These are phyloP conservation scores for Lycaon pictus DNA, from an alignment of 2,113 vertebrate genomes.

Conservation along the genomic window DNA sequence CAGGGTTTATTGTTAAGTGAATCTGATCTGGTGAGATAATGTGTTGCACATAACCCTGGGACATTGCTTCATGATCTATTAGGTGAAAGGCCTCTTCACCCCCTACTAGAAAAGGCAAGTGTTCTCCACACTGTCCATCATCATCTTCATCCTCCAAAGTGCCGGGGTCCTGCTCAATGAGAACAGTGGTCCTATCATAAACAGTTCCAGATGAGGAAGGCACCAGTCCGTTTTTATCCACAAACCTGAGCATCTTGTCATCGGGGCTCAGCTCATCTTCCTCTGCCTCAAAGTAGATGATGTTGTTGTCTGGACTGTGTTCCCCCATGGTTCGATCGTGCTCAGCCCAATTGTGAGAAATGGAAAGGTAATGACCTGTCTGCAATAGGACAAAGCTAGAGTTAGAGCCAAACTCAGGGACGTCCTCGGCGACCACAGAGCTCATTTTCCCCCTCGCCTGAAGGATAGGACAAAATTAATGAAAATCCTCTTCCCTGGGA, in stretches of 20 bases:
- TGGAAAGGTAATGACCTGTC: constrained; percentile 74
- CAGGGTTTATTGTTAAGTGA: constrained; percentile 98
- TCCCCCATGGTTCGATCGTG: constrained; percentile 94
- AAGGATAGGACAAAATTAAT: background rate
- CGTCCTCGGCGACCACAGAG: background rate
- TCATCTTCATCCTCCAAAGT: constrained; percentile 91
- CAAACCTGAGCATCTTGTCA: constrained; percentile 91
- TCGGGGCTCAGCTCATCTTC: constrained; percentile 89
- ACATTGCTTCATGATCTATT: constrained; percentile 97
- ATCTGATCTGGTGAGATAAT: constrained; percentile 99
- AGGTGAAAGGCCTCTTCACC: constrained; percentile 94
- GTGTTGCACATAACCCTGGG: constrained; percentile 98
- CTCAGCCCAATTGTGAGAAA: constrained; percentile 83
- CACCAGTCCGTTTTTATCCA: constrained; percentile 91
- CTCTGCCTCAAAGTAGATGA: constrained; percentile 92
- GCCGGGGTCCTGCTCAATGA: constrained; percentile 97
- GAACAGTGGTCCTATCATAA: constrained; percentile 98
- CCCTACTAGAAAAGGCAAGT: constrained; percentile 94
- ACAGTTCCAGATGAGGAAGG: constrained; percentile 92
- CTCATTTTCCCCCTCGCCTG: background rate
- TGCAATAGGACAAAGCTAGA: constrained; percentile 73
- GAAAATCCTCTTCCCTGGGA: background rate
- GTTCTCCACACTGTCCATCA: constrained; percentile 93
- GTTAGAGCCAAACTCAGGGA: background rate
- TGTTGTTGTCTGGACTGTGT: constrained; percentile 93